Evolutionary conservation across 2,888 invertebrate genomes (phyloP).

Genomic region (Subacronicta megacephala): DNA sequence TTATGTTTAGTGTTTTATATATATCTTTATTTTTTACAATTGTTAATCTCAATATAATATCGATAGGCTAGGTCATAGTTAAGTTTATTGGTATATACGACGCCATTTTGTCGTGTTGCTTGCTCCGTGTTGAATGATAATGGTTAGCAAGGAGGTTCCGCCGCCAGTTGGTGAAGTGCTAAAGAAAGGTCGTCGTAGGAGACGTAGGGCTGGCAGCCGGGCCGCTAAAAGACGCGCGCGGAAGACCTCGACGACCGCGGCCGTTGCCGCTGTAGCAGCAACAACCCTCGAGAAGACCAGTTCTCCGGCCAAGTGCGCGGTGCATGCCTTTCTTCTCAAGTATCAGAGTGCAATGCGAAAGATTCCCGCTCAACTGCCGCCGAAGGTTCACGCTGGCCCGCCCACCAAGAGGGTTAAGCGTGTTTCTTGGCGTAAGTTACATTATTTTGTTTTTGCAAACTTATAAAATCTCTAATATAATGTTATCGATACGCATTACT

Average conservation of each 20-base stretch:
- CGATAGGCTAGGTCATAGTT: conserved; percentile 58
- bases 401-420: conserved; percentile 82
- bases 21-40: conserved; percentile 57
- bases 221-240: conserved; percentile 72
- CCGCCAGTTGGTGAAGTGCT: conserved; percentile 61
- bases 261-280: conserved; percentile 43
- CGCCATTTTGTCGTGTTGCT: conserved; percentile 79
- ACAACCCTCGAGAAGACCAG: conserved; percentile 46
- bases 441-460: conserved; percentile 3
- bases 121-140: conserved; percentile 55
- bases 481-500: conserved; percentile 12
- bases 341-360: conserved; percentile 81
- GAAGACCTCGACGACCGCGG: conserved; percentile 58
- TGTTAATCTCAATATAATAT: conserved; percentile 60
- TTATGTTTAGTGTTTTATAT: conserved; percentile 58
- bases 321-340: conserved; percentile 79
- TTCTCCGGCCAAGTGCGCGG: conserved; percentile 80
- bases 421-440: conserved; percentile 85
- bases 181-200: conserved; percentile 71
- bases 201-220: conserved; percentile 72
- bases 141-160: conserved; percentile 73
- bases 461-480: too few species aligned
- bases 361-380: conserved; percentile 80
- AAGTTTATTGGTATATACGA: conserved; percentile 58
- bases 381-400: conserved; percentile 80